These are phyloP conservation scores for Halcyon senegalensis DNA, from an alignment of 2,113 vertebrate genomes.

Conservation along the genomic window DNA sequence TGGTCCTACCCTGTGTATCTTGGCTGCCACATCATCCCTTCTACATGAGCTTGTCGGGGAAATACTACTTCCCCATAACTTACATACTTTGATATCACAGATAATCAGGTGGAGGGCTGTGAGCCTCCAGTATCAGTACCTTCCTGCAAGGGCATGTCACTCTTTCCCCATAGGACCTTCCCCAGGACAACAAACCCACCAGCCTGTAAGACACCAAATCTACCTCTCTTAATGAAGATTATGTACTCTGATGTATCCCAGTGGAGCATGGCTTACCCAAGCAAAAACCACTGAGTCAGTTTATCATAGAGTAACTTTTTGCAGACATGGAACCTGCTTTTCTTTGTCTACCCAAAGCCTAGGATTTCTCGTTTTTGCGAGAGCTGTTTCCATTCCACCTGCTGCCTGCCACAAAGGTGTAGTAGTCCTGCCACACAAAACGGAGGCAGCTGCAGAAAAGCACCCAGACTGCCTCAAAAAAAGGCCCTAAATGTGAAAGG, in stretches of 20 bases:
- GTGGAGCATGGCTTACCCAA: background rate
- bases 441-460: background rate
- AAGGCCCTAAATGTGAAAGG: slow-evolving; percentile 9
- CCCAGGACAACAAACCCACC: background rate
- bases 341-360: slow-evolving; percentile 29
- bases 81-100: background rate
- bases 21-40: background rate
- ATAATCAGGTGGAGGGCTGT: background rate
- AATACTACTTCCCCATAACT: background rate
- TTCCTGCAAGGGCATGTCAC: background rate
- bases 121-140: background rate
- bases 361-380: background rate
- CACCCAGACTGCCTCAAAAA: slow-evolving; percentile 10
- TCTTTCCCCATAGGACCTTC: background rate
- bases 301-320: background rate
- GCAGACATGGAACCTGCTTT: background rate
- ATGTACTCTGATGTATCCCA: background rate
- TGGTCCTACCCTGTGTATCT: background rate
- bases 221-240: background rate
- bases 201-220: background rate
- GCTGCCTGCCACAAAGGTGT: slow-evolving; percentile 39
- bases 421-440: slow-evolving; percentile 43
- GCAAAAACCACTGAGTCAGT: background rate
- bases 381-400: slow-evolving; percentile 51
- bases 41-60: background rate